Base-by-base conservation (phyloP, 2,888 invertebrate genomes). In the Oscheius sp. region DNA sequence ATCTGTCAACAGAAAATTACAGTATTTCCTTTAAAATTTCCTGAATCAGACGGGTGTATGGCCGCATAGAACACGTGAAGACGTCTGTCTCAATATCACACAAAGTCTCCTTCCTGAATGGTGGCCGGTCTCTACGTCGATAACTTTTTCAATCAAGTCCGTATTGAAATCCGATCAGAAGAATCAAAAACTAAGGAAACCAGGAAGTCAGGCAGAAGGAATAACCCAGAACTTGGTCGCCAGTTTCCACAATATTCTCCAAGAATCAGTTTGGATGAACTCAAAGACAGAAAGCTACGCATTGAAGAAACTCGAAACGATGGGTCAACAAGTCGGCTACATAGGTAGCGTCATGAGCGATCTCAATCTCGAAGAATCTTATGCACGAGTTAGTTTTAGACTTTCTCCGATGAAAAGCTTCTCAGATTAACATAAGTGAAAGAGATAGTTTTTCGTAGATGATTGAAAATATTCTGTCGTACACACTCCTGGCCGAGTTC, bases 21-120 rank as follows among this genome's bases (percentile, higher is more conserved):
- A 55, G 55, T 17, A 20, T 17, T 55, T 55, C 20, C 31, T 55
- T 20, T 34, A 37, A 34, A 55, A 55, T 17, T 20, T 20, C 0
- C 17, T 55, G 20, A n/a, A 55, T 17, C 6, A 8, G 5, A 34
- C 34, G 20, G 55, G 55, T 17, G 55, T 55, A 5, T 55, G 55
- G 55, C 55, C 55, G 12, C 34, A 34, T 23, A n/a, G n/a, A n/a
- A 33, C 31, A 1, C 33, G 55, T 15, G 55, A 55, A 17, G 55
- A 55, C 23, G 55, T 34, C 33, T 55, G 55, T 55, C 55, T 55
- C n/a, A 55, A 55, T 20, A 55, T 55, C 23, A 55, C 55, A n/a
- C 55, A 55, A 20, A 34, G 20, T 8, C 55, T 55, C 20, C 25
- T 55, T 25, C 55, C 55, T 3, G 34, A 55, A 17, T 55, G 1